phyloP scores from a whole-genome alignment of 2,797 vertebrate species.

The Lepilemur ruficaudatus region DNA sequence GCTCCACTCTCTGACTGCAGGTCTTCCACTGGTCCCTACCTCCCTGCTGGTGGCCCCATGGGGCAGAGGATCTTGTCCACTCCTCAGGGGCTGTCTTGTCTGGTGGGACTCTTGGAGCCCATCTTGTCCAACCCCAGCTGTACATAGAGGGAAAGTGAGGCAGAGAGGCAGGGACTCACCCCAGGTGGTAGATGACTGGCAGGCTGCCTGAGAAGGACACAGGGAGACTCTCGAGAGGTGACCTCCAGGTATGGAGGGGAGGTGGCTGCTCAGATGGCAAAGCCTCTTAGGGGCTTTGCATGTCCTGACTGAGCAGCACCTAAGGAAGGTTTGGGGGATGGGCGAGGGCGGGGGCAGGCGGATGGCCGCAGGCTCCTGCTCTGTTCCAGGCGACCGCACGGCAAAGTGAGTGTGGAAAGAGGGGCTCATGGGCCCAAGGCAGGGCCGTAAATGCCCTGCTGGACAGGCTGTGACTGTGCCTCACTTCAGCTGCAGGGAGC shows the following conservation, averaged over 20 bases:
- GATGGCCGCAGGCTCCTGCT: background rate
- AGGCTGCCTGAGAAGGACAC: background rate
- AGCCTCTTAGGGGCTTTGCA: background rate
- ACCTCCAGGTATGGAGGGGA: background rate
- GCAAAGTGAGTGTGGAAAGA: background rate
- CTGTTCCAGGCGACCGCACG: slow-evolving; percentile 50
- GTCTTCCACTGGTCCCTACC: background rate
- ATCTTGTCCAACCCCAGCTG: background rate
- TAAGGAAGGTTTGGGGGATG: background rate
- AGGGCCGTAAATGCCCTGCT: background rate
- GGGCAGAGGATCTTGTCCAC: background rate
- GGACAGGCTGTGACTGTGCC: background rate
- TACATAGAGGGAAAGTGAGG: background rate
- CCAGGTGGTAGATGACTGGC: background rate
- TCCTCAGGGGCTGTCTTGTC: background rate
- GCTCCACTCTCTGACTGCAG: background rate
- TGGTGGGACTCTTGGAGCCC: background rate
- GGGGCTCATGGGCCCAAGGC: background rate
- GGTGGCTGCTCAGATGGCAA: background rate
- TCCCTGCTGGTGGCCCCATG: background rate
- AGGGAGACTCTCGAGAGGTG: background rate
- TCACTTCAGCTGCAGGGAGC: background rate
- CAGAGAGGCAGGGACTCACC: background rate
- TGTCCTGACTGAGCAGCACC: background rate
- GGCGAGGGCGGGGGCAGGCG: background rate